These are phyloP conservation scores for Lomographa bimaculata DNA, from an alignment of 2,888 invertebrate species.

Conservation along the genomic window DNA sequence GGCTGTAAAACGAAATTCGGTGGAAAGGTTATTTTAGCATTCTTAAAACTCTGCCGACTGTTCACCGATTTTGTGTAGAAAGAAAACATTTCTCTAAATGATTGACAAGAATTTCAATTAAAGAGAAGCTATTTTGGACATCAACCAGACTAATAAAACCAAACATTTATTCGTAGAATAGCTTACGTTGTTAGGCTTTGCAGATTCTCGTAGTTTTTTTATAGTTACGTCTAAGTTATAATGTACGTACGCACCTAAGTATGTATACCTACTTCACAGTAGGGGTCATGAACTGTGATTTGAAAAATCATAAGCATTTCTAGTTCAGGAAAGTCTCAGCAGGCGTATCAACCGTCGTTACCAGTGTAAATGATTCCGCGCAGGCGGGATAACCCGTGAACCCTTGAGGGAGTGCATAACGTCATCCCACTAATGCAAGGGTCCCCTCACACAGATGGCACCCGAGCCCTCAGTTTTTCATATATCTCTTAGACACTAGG, in stretches of 20 bases:
- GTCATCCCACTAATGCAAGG: constrained; percentile 80
- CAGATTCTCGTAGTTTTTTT: constrained; percentile 25
- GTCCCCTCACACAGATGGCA: constrained; percentile 77
- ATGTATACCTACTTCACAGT: no score
- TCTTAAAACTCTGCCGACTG: constrained; percentile 54
- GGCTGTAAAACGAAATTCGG: constrained; percentile 42
- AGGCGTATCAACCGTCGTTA: constrained; percentile 15
- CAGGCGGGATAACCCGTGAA: constrained; percentile 70
- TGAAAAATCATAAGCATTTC: no score
- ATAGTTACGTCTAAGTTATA: no score
- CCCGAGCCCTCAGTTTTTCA: constrained; percentile 72
- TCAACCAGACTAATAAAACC: no score
- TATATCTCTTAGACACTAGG: constrained; percentile 51
- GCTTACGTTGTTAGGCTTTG: no score
- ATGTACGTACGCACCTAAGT: no score
- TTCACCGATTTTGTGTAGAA: constrained; percentile 44
- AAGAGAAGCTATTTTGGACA: no score
- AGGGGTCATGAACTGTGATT: no score
- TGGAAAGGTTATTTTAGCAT: constrained; percentile 49
- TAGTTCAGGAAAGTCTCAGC: no score
- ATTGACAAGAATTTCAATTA: no score
- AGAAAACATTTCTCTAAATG: no score
- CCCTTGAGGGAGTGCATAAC: constrained; percentile 79
- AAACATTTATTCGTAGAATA: no score
- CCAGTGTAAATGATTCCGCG: constrained; percentile 61